Base-by-base conservation (phyloP, 2,888 invertebrate genomes). In the Timema cristinae region DNA sequence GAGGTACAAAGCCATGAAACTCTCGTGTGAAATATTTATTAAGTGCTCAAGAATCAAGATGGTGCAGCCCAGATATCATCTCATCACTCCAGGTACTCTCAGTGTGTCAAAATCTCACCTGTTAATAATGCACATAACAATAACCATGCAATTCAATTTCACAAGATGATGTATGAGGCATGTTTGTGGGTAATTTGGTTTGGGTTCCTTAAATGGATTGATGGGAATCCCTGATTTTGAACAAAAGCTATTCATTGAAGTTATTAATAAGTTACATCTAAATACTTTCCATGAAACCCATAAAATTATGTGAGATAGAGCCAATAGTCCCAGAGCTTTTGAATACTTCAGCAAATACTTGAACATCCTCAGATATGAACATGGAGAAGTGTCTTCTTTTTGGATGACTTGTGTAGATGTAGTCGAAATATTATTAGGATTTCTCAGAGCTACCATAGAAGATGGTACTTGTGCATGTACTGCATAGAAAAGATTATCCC, bases 341-440 rank as follows among this genome's bases (percentile, higher is more conserved):
- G 54, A 54, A 54, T 54, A 54, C n/a, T 1, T 54, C 54, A n/a
- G n/a, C n/a, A 54, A 54, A 54, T 54, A 54, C 4, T 54, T 54
- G n/a, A 13, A 54, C n/a, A 54, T 54, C 11, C 4, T 54, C n/a
- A 11, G 54, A 13, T 11, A 1, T 13, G 54, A 54, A n/a, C 1
- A 54, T 54, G 54, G 54, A 54, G 54, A 54, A 54, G 2, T 54
- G 54, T 54, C 54, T 13, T 54, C 54, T 54, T 54, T 54, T 54
- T 54, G 54, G 54, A 54, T 54, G 54, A 11, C 11, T 54, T 54
- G 4, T 54, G 54, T 54, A n/a, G 54, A 54, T 54, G n/a, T 54
- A 4, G 54, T 54, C n/a, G 54, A 54, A n/a, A 54, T 54, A 13
- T 54, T 54, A 54, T 54, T 54, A 13, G 54, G 54, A 54, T 54